Percentiles rank a stretch among this genome's conserved stretches.
Conservation (phyloP, 2,888 invertebrate species). For the Dynastes grantii region DNA sequence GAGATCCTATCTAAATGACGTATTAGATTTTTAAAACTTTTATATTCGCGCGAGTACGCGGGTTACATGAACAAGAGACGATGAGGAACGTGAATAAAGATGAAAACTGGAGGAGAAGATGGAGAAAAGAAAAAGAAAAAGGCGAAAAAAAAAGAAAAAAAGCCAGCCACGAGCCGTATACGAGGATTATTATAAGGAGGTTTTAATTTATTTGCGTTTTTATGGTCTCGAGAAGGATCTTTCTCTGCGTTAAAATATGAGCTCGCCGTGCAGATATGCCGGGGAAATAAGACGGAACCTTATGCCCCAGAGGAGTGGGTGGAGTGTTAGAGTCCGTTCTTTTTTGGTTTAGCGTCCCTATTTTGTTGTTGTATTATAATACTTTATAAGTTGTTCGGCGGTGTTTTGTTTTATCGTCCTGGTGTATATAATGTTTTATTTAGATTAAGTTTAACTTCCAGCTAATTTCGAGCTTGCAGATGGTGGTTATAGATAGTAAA, state of each 20-base stretch:
- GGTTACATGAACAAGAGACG: constrained; percentile 44
- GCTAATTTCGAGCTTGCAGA: not conserved
- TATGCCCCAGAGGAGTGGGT: constrained; percentile 64
- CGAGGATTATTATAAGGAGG: constrained; percentile 63
- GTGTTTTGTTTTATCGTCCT: constrained; percentile 13
- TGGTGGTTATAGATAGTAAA: not conserved
- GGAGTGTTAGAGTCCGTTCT: constrained; percentile 52
- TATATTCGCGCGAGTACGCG: constrained; percentile 59
- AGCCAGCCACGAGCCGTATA: constrained; percentile 61
- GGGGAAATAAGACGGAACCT: constrained; percentile 50
- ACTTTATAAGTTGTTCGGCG: not conserved
- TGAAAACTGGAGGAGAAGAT: constrained; percentile 44
- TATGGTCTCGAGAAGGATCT: constrained; percentile 49
- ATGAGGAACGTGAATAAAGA: not conserved
- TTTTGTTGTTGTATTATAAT: constrained; percentile 13
- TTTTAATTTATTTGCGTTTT: constrained; percentile 69
- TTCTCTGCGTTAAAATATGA: constrained; percentile 64
- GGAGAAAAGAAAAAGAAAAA: not conserved
- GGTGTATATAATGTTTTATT: constrained; percentile 3
- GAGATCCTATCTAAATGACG: constrained; percentile 70
- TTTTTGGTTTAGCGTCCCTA: not conserved
- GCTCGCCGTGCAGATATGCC: constrained; percentile 58
- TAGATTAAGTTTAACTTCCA: not conserved
- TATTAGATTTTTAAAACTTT: constrained; percentile 70
- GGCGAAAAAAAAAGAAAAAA: constrained; percentile 57